Conservation (phyloP, 2,888 invertebrate species). For the Ophraella communa region DNA sequence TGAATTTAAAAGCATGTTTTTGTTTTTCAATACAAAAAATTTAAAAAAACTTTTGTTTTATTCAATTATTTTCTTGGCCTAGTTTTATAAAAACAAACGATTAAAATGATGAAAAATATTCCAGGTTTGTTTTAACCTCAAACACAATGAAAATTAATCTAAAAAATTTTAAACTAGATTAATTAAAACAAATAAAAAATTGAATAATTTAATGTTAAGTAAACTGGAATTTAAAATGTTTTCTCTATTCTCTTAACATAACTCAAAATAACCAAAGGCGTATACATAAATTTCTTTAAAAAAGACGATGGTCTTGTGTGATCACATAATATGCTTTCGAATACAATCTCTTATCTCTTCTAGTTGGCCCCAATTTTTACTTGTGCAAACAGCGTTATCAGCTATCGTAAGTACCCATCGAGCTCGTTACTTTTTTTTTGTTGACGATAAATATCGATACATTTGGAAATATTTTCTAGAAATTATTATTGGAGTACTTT, state of each 20-base stretch:
- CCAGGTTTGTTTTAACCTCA: too few species aligned
- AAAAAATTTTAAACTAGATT: too few species aligned
- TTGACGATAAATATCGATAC: conserved; percentile 33
- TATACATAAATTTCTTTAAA: conserved; percentile 23
- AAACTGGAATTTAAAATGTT: background rate
- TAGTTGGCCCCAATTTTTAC: conserved; percentile 35
- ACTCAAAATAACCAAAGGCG: conserved; percentile 36
- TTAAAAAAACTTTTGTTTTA: too few species aligned
- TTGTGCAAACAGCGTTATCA: conserved; percentile 35
- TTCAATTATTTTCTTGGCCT: too few species aligned
- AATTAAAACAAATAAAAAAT: too few species aligned
- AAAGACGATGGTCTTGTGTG: conserved; percentile 31
- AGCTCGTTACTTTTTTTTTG: conserved; percentile 25
- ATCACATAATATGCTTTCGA: conserved; percentile 32
- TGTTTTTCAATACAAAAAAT: too few species aligned
- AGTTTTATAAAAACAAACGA: too few species aligned
- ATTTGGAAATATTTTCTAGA: conserved; percentile 25
- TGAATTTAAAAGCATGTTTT: too few species aligned
- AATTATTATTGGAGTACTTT: conserved; percentile 1
- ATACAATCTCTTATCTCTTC: conserved; percentile 28
- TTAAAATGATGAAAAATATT: too few species aligned
- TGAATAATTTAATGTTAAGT: too few species aligned
- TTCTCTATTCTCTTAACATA: background rate
- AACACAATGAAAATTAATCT: too few species aligned
- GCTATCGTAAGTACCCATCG: conserved; percentile 22